Percentiles rank a stretch among this genome's conserved stretches.
These are phyloP conservation scores for Drosophila recens DNA, from an alignment of 2,888 invertebrate species.

Conservation along the genomic window DNA sequence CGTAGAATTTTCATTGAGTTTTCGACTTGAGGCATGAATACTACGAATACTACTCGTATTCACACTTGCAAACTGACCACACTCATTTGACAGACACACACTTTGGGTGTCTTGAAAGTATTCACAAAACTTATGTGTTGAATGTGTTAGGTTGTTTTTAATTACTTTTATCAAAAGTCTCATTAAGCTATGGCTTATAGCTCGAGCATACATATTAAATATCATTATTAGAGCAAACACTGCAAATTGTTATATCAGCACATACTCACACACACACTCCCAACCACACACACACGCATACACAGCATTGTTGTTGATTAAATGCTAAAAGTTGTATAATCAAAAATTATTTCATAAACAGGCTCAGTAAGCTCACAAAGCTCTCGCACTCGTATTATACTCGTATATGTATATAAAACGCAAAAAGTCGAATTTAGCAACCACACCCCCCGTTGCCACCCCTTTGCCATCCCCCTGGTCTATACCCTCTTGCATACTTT, in stretches of 20 bases:
- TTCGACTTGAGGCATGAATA: constrained; percentile 10
- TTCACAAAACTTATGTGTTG: background rate
- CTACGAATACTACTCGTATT: constrained; percentile 2
- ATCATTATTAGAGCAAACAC: constrained; percentile 18
- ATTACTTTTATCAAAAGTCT: constrained; percentile 11
- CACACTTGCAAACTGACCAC: constrained; percentile 5
- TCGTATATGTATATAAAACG: constrained; percentile 10
- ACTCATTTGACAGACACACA: constrained; percentile 5
- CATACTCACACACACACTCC: constrained; percentile 18
- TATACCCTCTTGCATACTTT: constrained; percentile 53
- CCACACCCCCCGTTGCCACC: background rate
- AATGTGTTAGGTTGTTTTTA: background rate
- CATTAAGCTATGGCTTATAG: constrained; percentile 3
- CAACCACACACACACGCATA: constrained; percentile 1
- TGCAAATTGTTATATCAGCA: constrained; percentile 29
- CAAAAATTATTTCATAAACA: constrained; percentile 69
- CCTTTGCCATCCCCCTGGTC: background rate
- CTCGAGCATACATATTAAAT: constrained; percentile 10
- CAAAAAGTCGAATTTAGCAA: constrained; percentile 13
- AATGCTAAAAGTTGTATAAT: constrained; percentile 65
- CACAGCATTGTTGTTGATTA: constrained; percentile 42
- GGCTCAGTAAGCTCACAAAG: constrained; percentile 44
- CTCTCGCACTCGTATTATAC: constrained; percentile 28
- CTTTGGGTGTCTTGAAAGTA: background rate
- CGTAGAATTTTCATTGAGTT: constrained; percentile 15